phyloP scores from a whole-genome alignment of 2,113 vertebrate genomes.

The Atherinomorus stipes region DNA sequence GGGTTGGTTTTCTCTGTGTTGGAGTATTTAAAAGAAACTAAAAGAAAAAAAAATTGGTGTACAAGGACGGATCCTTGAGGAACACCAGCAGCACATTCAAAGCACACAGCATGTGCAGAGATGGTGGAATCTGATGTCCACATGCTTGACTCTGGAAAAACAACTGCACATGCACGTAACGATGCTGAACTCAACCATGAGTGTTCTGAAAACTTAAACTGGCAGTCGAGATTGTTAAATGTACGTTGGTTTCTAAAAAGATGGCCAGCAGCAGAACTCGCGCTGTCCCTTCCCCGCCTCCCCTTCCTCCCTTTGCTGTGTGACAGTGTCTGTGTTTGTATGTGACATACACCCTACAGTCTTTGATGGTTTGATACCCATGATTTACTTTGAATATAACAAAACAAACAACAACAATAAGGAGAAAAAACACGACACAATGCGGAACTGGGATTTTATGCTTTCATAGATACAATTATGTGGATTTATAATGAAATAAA shows the following conservation, averaged over 20 bases:
- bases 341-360: conserved; percentile 74
- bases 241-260: conserved; percentile 49
- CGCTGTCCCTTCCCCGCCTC: conserved; percentile 26
- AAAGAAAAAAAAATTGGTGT: conserved; percentile 13
- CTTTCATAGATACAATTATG: conserved; percentile 78
- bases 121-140: background rate
- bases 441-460: conserved; percentile 69
- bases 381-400: conserved; percentile 72
- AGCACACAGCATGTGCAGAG: background rate
- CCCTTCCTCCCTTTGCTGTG: conserved; percentile 47
- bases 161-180: background rate
- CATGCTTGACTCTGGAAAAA: conserved; percentile 7
- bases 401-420: conserved; percentile 57
- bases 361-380: conserved; percentile 73
- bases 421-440: conserved; percentile 37
- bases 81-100: conserved; percentile 16
- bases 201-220: conserved; percentile 13
- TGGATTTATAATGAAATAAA: conserved; percentile 81
- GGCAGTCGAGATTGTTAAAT: conserved; percentile 31
- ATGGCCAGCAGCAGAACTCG: conserved; percentile 56
- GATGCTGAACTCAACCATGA: conserved; percentile 7
- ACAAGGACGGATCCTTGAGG: conserved; percentile 39
- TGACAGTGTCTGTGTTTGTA: conserved; percentile 78
- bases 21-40: conserved; percentile 33
- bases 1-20: conserved; percentile 51